Conservation (phyloP, 2,888 invertebrate genomes). For the Caenorhabditis sp. region DNA sequence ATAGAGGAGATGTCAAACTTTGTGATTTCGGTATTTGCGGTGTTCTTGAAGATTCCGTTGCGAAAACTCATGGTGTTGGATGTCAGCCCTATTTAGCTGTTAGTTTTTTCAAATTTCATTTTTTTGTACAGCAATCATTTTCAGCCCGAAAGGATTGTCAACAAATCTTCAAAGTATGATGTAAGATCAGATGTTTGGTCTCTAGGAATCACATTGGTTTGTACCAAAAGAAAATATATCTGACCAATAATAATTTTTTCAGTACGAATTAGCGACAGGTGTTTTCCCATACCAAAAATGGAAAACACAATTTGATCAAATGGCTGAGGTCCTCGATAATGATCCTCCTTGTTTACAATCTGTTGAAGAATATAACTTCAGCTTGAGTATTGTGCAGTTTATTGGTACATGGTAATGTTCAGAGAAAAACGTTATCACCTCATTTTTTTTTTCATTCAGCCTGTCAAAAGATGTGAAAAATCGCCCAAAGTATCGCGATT, state of each 20-base stretch:
- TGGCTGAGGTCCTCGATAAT: slow-evolving; percentile 81
- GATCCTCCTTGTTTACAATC: slow-evolving; percentile 79
- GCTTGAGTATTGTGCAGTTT: slow-evolving; percentile 82
- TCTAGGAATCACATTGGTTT: slow-evolving; percentile 74
- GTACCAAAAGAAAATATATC: not conserved
- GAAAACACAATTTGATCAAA: slow-evolving; percentile 82
- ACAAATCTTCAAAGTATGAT: slow-evolving; percentile 70
- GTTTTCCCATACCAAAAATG: slow-evolving; percentile 93
- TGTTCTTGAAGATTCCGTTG: slow-evolving; percentile 95
- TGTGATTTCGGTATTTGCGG: slow-evolving; percentile 99
- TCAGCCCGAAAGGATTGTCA: slow-evolving; percentile 25
- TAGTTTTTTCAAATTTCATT: slow-evolving; percentile 10
- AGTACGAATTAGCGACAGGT: slow-evolving; percentile 94
- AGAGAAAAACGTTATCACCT: too few species aligned
- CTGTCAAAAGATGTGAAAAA: slow-evolving; percentile 93
- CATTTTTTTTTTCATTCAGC: slow-evolving; percentile 75
- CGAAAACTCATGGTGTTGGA: slow-evolving; percentile 95
- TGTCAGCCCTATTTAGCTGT: slow-evolving; percentile 99
- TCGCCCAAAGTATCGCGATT: slow-evolving; percentile 88
- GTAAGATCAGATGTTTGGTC: slow-evolving; percentile 75
- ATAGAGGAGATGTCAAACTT: slow-evolving; percentile 91
- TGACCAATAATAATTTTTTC: slow-evolving; percentile 26
- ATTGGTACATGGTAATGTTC: slow-evolving; percentile 88
- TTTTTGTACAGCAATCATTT: not conserved
- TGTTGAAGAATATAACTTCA: slow-evolving; percentile 16